Evolutionary conservation across 1,140 invertebrate genomes (phyloP).

Genomic region (Onthophagus taurus): DNA sequence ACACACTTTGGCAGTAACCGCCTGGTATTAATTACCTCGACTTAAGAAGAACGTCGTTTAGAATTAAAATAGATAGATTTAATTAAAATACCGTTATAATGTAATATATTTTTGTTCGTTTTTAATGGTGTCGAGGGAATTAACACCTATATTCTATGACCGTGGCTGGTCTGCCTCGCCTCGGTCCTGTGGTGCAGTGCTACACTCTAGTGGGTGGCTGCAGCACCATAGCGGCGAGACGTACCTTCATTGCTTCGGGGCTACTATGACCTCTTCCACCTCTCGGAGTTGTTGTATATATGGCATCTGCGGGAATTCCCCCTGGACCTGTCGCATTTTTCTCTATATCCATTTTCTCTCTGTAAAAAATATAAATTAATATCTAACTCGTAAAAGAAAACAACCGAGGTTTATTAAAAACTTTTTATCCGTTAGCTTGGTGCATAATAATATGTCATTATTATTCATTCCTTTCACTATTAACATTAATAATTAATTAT

Average conservation of each 20-base stretch:
- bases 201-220: slow-evolving; percentile 71
- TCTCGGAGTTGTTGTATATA: slow-evolving; percentile 42
- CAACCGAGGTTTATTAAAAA: no score
- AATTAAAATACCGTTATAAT: no score
- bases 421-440: no score
- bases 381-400: no score
- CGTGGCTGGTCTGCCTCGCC: slow-evolving; percentile 26
- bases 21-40: no score
- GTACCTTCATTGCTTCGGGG: slow-evolving; percentile 67
- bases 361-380: slow-evolving; percentile 24
- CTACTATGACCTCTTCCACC: slow-evolving; percentile 20
- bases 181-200: slow-evolving; percentile 38
- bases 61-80: no score
- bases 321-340: slow-evolving; percentile 33
- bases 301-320: slow-evolving; percentile 47
- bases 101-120: no score
- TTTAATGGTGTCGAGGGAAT: slow-evolving; percentile 24
- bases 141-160: slow-evolving; percentile 34
- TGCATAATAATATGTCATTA: no score
- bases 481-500: no score
- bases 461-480: no score
- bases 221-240: slow-evolving; percentile 65
- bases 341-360: slow-evolving; percentile 47
- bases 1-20: no score
- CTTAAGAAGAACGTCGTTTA: no score